phyloP scores from a whole-genome alignment of 2,113 vertebrate genomes.

The Nicator chloris region DNA sequence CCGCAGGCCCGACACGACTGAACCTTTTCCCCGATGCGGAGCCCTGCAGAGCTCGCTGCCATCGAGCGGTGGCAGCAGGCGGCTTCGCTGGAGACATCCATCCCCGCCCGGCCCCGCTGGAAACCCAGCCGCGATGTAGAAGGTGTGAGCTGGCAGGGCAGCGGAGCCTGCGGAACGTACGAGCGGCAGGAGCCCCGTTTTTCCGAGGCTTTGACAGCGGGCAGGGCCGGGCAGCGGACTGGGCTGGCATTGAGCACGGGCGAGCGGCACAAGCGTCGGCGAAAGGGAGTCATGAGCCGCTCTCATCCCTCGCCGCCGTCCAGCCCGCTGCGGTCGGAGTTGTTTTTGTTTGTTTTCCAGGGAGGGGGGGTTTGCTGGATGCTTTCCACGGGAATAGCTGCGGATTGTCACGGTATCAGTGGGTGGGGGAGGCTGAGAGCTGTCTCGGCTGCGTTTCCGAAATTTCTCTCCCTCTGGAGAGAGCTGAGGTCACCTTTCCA shows the following conservation, averaged over 20 bases:
- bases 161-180: slow-evolving; percentile 1
- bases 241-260: slow-evolving; percentile 32
- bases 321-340: neutral
- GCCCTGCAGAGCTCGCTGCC: slow-evolving; percentile 19
- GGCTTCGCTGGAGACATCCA: neutral
- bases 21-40: neutral
- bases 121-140: slow-evolving; percentile 33
- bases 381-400: neutral
- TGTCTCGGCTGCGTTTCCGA: neutral
- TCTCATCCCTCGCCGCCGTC: neutral
- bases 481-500: neutral
- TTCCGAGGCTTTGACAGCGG: slow-evolving; percentile 38
- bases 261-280: slow-evolving; percentile 26
- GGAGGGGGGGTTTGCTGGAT: neutral
- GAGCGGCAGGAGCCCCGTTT: neutral
- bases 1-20: neutral
- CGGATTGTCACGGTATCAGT: neutral
- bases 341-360: neutral
- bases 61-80: slow-evolving; percentile 53
- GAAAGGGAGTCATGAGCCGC: neutral
- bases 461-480: neutral
- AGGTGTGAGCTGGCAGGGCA: slow-evolving; percentile 31
- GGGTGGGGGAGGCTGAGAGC: neutral
- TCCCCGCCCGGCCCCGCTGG: neutral
- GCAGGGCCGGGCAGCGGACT: slow-evolving; percentile 25